phyloP scores from a whole-genome alignment of 2,888 invertebrate genomes.

The Abrostola triplasia region DNA sequence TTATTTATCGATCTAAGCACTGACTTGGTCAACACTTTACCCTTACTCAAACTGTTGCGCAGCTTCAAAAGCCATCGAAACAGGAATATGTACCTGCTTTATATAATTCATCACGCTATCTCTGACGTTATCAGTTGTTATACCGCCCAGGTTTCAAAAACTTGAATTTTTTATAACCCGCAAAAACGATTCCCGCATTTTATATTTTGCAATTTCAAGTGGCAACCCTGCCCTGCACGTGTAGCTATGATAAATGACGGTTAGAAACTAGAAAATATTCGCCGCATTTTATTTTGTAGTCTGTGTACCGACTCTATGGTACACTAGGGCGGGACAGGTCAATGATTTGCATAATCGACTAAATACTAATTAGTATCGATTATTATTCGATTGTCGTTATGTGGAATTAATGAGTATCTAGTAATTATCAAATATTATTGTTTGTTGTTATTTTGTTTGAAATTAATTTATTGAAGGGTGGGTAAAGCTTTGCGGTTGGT shows the following conservation, averaged over 20 bases:
- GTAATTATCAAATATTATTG: slow-evolving; percentile 5
- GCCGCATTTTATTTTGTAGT: slow-evolving; percentile 42
- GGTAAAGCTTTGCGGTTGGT: not conserved
- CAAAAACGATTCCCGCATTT: slow-evolving; percentile 9
- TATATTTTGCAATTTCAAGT: slow-evolving; percentile 30
- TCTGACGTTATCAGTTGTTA: too few species aligned
- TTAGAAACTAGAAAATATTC: slow-evolving; percentile 55
- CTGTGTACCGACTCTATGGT: slow-evolving; percentile 28
- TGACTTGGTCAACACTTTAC: too few species aligned
- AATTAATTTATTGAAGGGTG: not conserved
- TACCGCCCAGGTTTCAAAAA: not conserved
- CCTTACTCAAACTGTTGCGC: too few species aligned
- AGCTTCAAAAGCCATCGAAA: too few species aligned
- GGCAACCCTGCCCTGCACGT: slow-evolving; percentile 50
- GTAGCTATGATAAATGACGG: slow-evolving; percentile 57
- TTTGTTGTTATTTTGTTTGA: not conserved
- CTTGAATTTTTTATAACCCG: not conserved
- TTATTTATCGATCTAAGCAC: too few species aligned
- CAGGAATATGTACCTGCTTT: too few species aligned
- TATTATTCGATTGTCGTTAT: slow-evolving; percentile 24
- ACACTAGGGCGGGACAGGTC: slow-evolving; percentile 27
- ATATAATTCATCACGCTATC: too few species aligned
- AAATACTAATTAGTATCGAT: slow-evolving; percentile 40
- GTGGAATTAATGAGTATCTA: not conserved
- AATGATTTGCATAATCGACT: slow-evolving; percentile 53